These are phyloP conservation scores for Metopolophium dirhodum DNA, from an alignment of 1,140 invertebrate species.

Conservation along the genomic window DNA sequence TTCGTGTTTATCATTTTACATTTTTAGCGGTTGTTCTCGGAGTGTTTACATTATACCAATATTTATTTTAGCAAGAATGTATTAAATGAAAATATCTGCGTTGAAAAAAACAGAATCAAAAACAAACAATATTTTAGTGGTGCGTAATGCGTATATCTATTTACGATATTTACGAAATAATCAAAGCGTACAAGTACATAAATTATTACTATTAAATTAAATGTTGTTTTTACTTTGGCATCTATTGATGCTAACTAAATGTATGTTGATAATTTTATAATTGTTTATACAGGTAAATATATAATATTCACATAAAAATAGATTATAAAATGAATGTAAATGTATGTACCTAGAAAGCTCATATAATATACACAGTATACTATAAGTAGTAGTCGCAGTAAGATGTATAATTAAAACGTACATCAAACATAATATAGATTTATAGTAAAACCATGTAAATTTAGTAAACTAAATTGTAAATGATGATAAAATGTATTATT, in stretches of 20 bases:
- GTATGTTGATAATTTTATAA: not conserved
- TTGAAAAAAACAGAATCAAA: not conserved
- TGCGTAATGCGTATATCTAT: not conserved
- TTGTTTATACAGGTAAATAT: not conserved
- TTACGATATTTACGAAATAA: not conserved
- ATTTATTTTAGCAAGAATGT: constrained; percentile 14
- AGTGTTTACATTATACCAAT: not conserved
- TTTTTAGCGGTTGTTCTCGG: not conserved
- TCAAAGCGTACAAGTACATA: not conserved
- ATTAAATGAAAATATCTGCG: constrained; percentile 11
- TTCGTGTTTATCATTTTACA: constrained; percentile 14
- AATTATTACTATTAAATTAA: not conserved
- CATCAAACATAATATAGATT: not conserved
- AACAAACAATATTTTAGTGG: constrained; percentile 17
- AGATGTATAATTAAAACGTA: not conserved
- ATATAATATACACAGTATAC: too few relatives aligned
- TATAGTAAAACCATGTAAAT: not conserved
- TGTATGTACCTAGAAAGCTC: not conserved
- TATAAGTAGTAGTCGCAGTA: too few relatives aligned
- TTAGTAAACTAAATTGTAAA: not conserved
- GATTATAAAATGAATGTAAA: not conserved
- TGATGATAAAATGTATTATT: not conserved
- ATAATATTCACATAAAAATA: not conserved
- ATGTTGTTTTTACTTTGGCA: not conserved
- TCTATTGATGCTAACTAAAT: not conserved